Evolutionary conservation across 2,113 vertebrate genomes (phyloP), one percentile per base, ranked within the genome.

Genomic region (Brachirus orientalis): DNA sequence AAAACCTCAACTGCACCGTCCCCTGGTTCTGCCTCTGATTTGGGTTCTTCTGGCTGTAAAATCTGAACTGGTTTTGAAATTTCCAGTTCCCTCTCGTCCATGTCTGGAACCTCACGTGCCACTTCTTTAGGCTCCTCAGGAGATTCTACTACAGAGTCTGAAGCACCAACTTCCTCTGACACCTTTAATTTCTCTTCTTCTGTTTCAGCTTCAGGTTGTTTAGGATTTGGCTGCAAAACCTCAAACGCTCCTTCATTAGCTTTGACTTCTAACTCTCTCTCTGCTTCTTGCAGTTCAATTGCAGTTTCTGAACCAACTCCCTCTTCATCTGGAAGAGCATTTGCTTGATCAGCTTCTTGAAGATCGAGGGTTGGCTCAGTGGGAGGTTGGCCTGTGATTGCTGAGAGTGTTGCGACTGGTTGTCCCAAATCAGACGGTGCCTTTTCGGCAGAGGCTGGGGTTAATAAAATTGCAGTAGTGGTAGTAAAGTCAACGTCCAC

Each of bases 351-450:
- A 0, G 70, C 67, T 14, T 84, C 71, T 14, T 48, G 44, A 43
- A 67, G 35, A 12, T 10, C 47, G 19, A 6, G 13, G 12, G 33
- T 40, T 6, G 63, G 7, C 17, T 73, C 63, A 4, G 86, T 89
- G 10, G 84, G 66, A 1, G 82, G 71, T 67, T 88, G 88, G 20
- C 69, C 64, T 0, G 84, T 90, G 57, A 88, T 10, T 9, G 43
- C 51, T 11, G 83, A 58, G 1, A 81, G 61, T 1, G 80, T 88
- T 1, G 83, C 87, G 16, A 80, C 11, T 12, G 61, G 28, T 3
- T 70, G 51, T 37, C 19, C 38, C 0, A 22, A 10, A 28, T 79
- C 73, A 20, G 56, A 44, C 1, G 1, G 3, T 2, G 77, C 75
- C 16, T 63, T 67, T n/a, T 1, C 60, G 10, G n/a, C 18, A 12